Evolutionary conservation across 2,888 invertebrate species (phyloP).

Genomic region (Drosophila hamatofila): DNA sequence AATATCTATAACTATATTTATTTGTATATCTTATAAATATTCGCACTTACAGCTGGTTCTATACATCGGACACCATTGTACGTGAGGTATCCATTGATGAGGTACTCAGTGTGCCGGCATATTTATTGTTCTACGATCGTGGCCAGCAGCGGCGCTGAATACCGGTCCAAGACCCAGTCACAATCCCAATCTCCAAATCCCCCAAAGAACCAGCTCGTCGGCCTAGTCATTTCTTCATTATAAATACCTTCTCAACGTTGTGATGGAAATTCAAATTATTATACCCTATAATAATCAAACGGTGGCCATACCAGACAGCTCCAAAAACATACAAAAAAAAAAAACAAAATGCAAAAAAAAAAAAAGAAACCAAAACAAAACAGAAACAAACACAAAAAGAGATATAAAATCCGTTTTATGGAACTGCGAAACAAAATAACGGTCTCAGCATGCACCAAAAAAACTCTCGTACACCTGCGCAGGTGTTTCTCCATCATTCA

Average conservation of each 20-base stretch:
- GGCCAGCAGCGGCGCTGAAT: conserved; percentile 78
- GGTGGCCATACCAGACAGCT: conserved; percentile 46
- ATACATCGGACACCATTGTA: conserved; percentile 94
- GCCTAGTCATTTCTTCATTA: conserved; percentile 55
- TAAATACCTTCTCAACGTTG: conserved; percentile 37
- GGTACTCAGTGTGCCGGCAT: conserved; percentile 94
- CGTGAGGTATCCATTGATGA: conserved; percentile 92
- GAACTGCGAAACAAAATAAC: conserved; percentile 20
- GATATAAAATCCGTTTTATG: background rate
- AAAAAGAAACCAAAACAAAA: background rate
- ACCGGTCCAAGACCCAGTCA: background rate
- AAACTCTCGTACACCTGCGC: conserved; percentile 4
- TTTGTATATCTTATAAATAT: background rate
- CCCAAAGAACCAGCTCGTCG: conserved; percentile 24
- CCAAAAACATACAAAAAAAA: conserved; percentile 3
- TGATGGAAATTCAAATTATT: conserved; percentile 37
- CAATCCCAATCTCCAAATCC: background rate
- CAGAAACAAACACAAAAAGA: background rate
- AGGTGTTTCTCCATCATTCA: conserved; percentile 14
- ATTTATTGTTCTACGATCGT: conserved; percentile 96
- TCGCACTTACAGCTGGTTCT: conserved; percentile 89
- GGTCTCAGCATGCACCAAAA: conserved; percentile 61
- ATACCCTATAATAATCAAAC: conserved; percentile 22
- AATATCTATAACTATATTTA: background rate
- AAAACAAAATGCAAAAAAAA: background rate